A percentile compares a stretch with the other conserved stretches of the same genome.
Evolutionary conservation across 2,113 vertebrate genomes (phyloP).

Genomic region (Pedetes capensis): DNA sequence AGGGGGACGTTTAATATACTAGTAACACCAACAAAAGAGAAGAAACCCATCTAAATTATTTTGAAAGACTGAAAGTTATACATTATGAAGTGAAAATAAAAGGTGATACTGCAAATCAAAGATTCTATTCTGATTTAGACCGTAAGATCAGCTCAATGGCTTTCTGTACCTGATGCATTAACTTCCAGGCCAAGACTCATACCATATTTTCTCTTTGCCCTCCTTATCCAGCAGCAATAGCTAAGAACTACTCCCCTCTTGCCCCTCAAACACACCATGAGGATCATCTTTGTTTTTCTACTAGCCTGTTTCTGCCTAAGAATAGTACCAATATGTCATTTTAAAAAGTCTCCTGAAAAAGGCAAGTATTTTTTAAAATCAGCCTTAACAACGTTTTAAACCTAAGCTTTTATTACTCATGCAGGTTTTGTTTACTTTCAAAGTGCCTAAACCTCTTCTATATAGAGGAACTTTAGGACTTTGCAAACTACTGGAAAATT

Average conservation of each 20-base stretch:
- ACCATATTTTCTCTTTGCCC: background rate
- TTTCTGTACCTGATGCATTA: background rate
- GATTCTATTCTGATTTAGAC: background rate
- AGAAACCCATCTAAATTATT: background rate
- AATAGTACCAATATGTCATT: background rate
- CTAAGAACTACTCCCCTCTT: background rate
- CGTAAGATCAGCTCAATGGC: background rate
- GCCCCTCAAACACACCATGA: fast-evolving
- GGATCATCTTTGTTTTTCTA: background rate
- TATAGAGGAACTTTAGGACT: background rate
- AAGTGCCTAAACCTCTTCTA: background rate
- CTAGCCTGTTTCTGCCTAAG: background rate
- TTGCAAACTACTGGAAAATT: background rate
- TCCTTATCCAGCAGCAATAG: background rate
- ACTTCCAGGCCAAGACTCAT: background rate
- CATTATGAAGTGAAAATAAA: background rate
- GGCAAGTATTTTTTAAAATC: background rate
- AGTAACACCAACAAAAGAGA: background rate
- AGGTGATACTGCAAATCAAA: background rate
- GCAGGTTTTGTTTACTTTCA: background rate
- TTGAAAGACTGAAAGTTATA: background rate
- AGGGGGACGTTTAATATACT: background rate
- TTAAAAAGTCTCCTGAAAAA: background rate
- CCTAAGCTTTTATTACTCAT: background rate
- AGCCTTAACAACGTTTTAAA: background rate